Percentiles rank a stretch among this genome's conserved stretches.
Evolutionary conservation across 2,113 vertebrate genomes (phyloP).

Genomic region (Thryonomys swinderianus): DNA sequence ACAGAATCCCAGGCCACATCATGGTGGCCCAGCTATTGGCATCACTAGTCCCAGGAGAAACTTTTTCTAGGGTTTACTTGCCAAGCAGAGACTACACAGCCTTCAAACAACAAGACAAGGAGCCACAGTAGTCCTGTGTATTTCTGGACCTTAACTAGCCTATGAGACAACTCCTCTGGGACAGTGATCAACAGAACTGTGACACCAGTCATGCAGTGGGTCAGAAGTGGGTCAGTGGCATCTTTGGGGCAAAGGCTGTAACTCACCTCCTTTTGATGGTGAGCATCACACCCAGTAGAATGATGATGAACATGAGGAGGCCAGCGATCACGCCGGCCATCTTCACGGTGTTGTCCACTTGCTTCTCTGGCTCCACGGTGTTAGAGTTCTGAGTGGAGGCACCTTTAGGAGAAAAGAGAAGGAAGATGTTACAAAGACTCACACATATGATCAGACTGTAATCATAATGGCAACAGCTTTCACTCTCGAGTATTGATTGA

Average conservation of each 20-base stretch:
- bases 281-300: slow-evolving; percentile 95
- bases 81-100: background rate
- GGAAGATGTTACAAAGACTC: slow-evolving; percentile 66
- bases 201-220: background rate
- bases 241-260: background rate
- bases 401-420: slow-evolving; percentile 86
- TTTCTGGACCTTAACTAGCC: background rate
- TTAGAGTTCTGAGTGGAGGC: slow-evolving; percentile 98
- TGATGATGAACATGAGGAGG: slow-evolving; percentile 98
- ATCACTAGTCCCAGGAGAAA: background rate
- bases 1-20: background rate
- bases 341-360: slow-evolving; percentile 96
- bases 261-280: slow-evolving; percentile 98
- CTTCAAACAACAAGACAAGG: background rate
- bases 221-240: background rate
- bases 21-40: background rate
- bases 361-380: slow-evolving; percentile 97
- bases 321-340: slow-evolving; percentile 97
- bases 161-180: background rate
- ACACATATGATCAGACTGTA: accelerated
- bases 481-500: background rate
- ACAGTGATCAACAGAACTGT: background rate
- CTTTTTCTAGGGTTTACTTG: background rate
- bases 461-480: background rate
- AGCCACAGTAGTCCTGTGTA: background rate